Base-by-base conservation (phyloP, 2,888 invertebrate genomes). In the Syritta pipiens region DNA sequence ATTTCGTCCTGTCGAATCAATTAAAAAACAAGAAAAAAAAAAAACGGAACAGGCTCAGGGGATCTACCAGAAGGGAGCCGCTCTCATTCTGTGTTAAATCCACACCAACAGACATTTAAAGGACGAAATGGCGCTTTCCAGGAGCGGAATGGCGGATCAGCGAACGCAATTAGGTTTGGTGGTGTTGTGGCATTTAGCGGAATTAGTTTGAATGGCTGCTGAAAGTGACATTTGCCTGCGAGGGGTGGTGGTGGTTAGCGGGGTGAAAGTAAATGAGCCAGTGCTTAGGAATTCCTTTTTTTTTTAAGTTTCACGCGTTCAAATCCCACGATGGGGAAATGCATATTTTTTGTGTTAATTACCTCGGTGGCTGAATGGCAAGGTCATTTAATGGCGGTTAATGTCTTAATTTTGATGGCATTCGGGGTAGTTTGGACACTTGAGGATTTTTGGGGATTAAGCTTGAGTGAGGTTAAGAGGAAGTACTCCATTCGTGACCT, bases 1-100 rank as follows among this genome's bases (percentile, higher is more conserved):
- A 57, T 57, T 69, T 30, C 24, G 57, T 57, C 76, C 63, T 76
- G 55, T 63, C 44, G 57, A 69, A 69, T 76, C 76, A 63, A 76
- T 76, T 69, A 57, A 51, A 44, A 48, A 17, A 26, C 37, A 68
- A 55, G 6, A 28, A 57, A 48, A 24, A n/a, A 35, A 37, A 12
- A 37, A n/a, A 40, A 12, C 37, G 20, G 30, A 37, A 51, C 44
- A 30, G 17, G 12, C 20, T 48, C 35, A 26, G 60, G 37, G 49
- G 22, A 51, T 63, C 51, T 22, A 12, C 22, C 30, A n/a, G 20
- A 40, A 24, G 10, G n/a, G n/a, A n/a, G n/a, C n/a, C n/a, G n/a
- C n/a, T 24, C 10, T 28, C 62, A 74, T 49, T 51, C 42, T 28
- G 12, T n/a, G n/a, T n/a, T n/a, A n/a, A n/a, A n/a, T n/a, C 28